Evolutionary conservation across 1,140 invertebrate genomes (phyloP), one percentile per base, ranked within the genome.

Genomic region (Melanaphis sacchari): DNA sequence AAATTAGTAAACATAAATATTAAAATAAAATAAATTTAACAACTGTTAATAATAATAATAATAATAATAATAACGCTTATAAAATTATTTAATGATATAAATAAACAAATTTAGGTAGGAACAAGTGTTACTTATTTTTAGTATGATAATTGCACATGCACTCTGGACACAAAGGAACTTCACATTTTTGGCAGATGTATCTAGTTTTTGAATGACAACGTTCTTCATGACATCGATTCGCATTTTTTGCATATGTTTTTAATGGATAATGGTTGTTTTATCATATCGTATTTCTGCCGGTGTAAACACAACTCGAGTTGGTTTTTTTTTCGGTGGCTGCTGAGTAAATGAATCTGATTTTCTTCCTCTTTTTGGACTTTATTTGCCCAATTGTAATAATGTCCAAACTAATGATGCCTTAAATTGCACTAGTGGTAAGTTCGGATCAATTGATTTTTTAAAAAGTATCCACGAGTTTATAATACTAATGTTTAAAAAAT

Each of bases 381-480:
- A 38, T 40, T 84, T 84, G 38, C 38, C 36, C 24, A 84, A 38
- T 84, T 84, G 81, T 40, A 84, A 24, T 38, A 84, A 3, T 40
- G 38, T 82, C 81, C 36, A 84, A 84, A 84, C 81, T 40, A 84
- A 40, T 22, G 81, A 84, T 24, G 81, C 81, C 38, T 84, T 84
- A 84, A 84, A 84, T 40, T 84, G 21, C 22, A 84, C 81, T 40
- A 84, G 22, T 84, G 36, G 38, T 40, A 84, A 40, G 38, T 84
- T 94, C 91, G 9, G 84, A 46, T 81, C 90, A 94, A 54, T 94
- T 94, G 11, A 40, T 40, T 84, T 84, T 84, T 40, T 84, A 41
- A 40, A 84, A 40, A 94, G 85, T n/a, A 94, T 82, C 94, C 94
- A 95, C 36, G 93, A 92, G 94, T 95, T 95, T 36, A 94, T 94